Conservation (phyloP, 2,888 invertebrate genomes). For the Dorcus parallelipipedus region DNA sequence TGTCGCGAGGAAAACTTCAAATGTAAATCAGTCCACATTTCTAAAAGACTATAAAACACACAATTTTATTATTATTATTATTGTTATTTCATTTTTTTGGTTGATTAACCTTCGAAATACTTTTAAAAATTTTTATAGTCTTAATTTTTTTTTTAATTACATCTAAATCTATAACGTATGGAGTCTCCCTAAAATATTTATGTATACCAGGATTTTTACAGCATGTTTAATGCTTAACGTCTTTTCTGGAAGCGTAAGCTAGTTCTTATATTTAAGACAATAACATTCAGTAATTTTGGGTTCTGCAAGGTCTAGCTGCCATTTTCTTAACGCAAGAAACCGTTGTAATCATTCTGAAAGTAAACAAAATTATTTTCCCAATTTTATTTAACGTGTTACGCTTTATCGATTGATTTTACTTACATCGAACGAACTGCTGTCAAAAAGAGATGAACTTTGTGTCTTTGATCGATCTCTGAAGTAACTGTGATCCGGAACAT, state of each 20-base stretch:
- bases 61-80: background rate
- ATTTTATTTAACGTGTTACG: background rate
- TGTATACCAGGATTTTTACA: constrained; percentile 1
- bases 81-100: background rate
- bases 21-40: constrained; percentile 31
- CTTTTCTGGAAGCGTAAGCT: constrained; percentile 4
- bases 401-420: constrained; percentile 12
- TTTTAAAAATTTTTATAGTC: background rate
- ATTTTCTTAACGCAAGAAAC: constrained; percentile 11
- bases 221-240: background rate
- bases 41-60: constrained; percentile 31
- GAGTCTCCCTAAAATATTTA: background rate
- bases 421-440: constrained; percentile 39
- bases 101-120: background rate
- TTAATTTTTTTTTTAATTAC: background rate
- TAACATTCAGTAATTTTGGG: constrained; percentile 11
- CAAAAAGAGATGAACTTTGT: constrained; percentile 35
- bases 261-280: background rate
- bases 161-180: background rate
- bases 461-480: constrained; percentile 36
- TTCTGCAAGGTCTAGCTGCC: constrained; percentile 12
- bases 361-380: background rate
- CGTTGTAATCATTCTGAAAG: constrained; percentile 16
- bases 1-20: constrained; percentile 1
- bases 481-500: constrained; percentile 39